Base-by-base conservation (phyloP, 2,888 invertebrate genomes). In the Nymphalis urticae region DNA sequence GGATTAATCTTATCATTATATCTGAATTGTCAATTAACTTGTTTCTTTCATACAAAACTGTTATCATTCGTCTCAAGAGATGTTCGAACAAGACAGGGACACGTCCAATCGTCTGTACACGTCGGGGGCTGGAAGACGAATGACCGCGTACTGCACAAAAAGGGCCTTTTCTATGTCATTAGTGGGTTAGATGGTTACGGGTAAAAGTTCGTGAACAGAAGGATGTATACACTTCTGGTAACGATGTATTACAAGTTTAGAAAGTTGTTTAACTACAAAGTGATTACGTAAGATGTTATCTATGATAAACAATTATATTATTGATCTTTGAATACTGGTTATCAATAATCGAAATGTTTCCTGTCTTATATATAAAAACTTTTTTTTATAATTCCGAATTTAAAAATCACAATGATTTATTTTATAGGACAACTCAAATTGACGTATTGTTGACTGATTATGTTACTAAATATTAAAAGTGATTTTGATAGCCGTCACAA, bases 61-160 rank as follows among this genome's bases (percentile, higher is more conserved):
- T 50, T 59, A 68, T 71, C 72, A 73, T 75, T 73, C 65, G 70
- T 75, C 85, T 83, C 83, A 77, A 82, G 79, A 82, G 76, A 69
- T 73, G 75, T 76, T 73, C 71, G 59, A 64, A 68, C 76, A 76
- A 65, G 75, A 76, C 79, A 80, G 78, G 75, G 78, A 77, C 76
- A 79, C 27, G 27, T 77, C 76, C 78, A 82, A 80, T 79, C 82
- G 83, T 85, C 82, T 82, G 83, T 83, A 82, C 85, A 86, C 84
- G 87, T 87, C 87, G 81, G 75, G 79, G 76, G 80, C 77, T 76
- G 76, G 80, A 89, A 91, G 92, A 92, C 88, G 92, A 90, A 92
- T 89, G 89, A 81, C 81, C 82, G 77, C 79, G 80, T 80, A 81
- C 81, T 78, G 83, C 82, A 80, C 89, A 91, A 91, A 92, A 92